Percentiles rank a stretch among this genome's conserved stretches.
Conservation (phyloP, 2,888 invertebrate species). For the Tachystola acroxantha region DNA sequence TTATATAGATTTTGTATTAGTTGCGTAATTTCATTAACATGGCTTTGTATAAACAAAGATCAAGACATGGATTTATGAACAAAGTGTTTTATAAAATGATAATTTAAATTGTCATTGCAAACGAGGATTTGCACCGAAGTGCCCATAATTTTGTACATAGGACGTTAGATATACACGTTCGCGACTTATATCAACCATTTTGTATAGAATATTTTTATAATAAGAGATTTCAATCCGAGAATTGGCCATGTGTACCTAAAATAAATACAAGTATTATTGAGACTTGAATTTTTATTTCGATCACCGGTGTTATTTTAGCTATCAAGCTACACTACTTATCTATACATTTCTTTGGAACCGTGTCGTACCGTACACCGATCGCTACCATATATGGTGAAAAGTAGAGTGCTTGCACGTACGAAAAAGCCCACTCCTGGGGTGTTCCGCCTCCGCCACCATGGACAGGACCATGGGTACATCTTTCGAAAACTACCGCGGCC, state of each 20-base stretch:
- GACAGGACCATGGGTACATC: too few relatives aligned
- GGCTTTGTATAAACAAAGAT: slow-evolving; percentile 23
- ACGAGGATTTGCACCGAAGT: slow-evolving; percentile 48
- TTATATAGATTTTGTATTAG: slow-evolving; percentile 20
- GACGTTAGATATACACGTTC: slow-evolving; percentile 21
- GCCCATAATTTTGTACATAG: slow-evolving; percentile 41
- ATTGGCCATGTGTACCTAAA: slow-evolving; percentile 51
- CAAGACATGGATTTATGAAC: slow-evolving; percentile 7
- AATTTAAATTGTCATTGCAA: slow-evolving; percentile 31
- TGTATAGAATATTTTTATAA: slow-evolving; percentile 30
- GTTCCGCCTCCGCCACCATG: too few relatives aligned
- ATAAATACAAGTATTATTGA: slow-evolving; percentile 41
- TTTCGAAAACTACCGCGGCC: too few relatives aligned
- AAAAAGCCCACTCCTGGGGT: too few relatives aligned
- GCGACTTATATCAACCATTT: slow-evolving; percentile 22
- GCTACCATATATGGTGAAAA: too few relatives aligned
- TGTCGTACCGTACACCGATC: too few relatives aligned
- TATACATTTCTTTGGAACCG: too few relatives aligned
- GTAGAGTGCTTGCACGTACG: too few relatives aligned
- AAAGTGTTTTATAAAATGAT: slow-evolving; percentile 4
- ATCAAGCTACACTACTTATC: too few relatives aligned
- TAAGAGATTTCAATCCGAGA: slow-evolving; percentile 28
- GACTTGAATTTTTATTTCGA: slow-evolving; percentile 19
- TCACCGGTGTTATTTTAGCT: too few relatives aligned
- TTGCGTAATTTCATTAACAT: slow-evolving; percentile 26